Percentiles rank a stretch among this genome's conserved stretches.
These are phyloP conservation scores for Lycopodina hypogea DNA, from an alignment of 37 sponge, comb jelly and placozoan species.

Conservation along the genomic window DNA sequence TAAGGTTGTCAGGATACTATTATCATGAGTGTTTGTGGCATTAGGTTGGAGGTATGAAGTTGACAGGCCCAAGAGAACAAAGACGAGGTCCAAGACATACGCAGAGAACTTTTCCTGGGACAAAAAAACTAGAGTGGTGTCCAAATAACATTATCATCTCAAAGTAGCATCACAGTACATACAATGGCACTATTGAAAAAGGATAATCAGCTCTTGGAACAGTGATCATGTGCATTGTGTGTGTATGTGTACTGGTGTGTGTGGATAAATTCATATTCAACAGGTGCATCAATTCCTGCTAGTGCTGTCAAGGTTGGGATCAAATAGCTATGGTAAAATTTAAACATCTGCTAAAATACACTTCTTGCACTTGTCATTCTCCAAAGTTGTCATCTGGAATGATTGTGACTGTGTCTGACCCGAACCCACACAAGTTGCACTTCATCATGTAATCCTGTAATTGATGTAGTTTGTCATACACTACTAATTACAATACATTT, in stretches of 20 bases:
- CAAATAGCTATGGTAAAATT: too few species aligned
- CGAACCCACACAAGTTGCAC: slow-evolving; percentile 89
- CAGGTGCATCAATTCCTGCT: too few species aligned
- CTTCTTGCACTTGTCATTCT: too few species aligned
- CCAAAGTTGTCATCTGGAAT: slow-evolving; percentile 80
- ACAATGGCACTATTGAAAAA: too few species aligned
- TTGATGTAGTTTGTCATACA: neutral
- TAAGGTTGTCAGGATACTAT: neutral
- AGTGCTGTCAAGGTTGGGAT: too few species aligned
- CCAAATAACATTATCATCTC: slow-evolving; percentile 61
- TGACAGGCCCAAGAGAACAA: slow-evolving; percentile 59
- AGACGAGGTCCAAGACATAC: slow-evolving; percentile 73
- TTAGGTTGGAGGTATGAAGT: slow-evolving; percentile 90
- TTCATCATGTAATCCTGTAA: slow-evolving; percentile 86
- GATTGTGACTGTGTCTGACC: slow-evolving; percentile 70
- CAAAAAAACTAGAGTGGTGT: slow-evolving; percentile 81
- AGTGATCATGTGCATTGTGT: too few species aligned
- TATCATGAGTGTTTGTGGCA: neutral
- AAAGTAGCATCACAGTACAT: too few species aligned
- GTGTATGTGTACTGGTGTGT: too few species aligned
- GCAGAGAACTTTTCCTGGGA: slow-evolving; percentile 96
- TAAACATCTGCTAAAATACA: too few species aligned
- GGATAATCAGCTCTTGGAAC: too few species aligned
- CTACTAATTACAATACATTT: too few species aligned
- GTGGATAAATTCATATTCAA: too few species aligned